phyloP scores from a whole-genome alignment of 2,113 vertebrate genomes.

The Eira barbara region DNA sequence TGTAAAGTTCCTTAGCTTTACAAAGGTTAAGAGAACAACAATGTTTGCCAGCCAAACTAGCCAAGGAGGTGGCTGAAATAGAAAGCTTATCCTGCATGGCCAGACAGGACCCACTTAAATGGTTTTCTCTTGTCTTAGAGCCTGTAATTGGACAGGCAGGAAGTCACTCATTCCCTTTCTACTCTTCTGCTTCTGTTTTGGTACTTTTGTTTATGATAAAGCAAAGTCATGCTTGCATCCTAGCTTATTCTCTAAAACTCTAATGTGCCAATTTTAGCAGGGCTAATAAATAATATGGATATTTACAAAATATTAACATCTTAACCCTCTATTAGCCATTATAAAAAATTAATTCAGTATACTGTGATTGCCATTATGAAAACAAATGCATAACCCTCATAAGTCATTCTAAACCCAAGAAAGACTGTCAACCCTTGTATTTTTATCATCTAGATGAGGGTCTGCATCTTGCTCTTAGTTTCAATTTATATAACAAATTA shows the following conservation, averaged over 20 bases:
- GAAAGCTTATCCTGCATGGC: background rate
- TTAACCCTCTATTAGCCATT: conserved; percentile 28
- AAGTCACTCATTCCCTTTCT: background rate
- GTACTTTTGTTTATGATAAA: conserved; percentile 40
- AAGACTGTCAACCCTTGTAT: background rate
- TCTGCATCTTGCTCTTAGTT: background rate
- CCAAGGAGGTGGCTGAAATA: conserved; percentile 27
- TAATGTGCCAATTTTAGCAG: background rate
- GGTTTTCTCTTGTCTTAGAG: conserved; percentile 25
- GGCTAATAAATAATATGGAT: background rate
- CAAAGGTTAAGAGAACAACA: conserved; percentile 65
- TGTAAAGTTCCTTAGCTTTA: conserved; percentile 51
- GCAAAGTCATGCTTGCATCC: background rate
- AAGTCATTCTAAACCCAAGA: conserved; percentile 21
- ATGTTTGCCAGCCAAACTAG: conserved; percentile 44
- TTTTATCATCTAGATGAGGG: background rate
- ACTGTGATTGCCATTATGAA: conserved; percentile 9
- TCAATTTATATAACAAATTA: background rate
- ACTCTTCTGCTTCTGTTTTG: background rate
- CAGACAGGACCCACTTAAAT: background rate
- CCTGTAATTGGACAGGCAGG: background rate
- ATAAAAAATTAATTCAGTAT: conserved; percentile 24
- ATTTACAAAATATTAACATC: conserved; percentile 38
- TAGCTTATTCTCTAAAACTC: conserved; percentile 5
- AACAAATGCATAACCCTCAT: conserved; percentile 10